phyloP scores from a whole-genome alignment of 2,888 invertebrate genomes.

The Temnothorax unifasciatus region DNA sequence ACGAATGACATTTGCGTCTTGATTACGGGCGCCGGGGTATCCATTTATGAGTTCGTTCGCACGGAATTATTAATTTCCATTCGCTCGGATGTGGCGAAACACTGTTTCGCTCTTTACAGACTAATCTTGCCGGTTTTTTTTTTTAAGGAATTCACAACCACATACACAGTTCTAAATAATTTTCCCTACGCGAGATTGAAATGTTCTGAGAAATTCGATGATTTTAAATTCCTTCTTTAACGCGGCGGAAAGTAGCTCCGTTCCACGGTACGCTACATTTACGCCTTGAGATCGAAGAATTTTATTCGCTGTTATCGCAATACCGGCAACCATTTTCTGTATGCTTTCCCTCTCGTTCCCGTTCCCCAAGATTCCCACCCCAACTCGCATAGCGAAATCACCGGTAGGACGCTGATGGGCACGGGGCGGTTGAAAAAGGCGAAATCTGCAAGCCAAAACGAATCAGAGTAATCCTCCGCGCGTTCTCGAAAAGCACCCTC shows the following conservation, averaged over 20 bases:
- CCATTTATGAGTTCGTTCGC: conserved; percentile 57
- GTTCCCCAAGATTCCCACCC: conserved; percentile 44
- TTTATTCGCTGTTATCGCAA: conserved; percentile 54
- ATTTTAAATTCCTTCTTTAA: conserved; percentile 11
- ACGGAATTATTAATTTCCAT: conserved; percentile 58
- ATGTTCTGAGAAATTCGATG: conserved; percentile 17
- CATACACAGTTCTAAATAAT: background rate
- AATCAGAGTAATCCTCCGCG: conserved; percentile 85
- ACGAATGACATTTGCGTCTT: conserved; percentile 74
- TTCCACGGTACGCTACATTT: background rate
- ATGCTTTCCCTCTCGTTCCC: conserved; percentile 32
- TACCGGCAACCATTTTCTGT: conserved; percentile 40
- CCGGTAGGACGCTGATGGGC: conserved; percentile 57
- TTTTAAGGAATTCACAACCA: background rate
- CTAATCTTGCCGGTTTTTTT: background rate
- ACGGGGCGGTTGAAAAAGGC: conserved; percentile 73
- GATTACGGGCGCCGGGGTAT: conserved; percentile 55
- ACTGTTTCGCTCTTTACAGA: background rate
- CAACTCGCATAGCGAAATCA: conserved; percentile 51
- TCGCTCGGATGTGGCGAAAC: background rate
- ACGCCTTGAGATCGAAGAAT: conserved; percentile 41
- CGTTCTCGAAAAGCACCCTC: conserved; percentile 81
- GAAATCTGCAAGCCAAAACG: conserved; percentile 86
- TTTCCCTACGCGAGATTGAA: background rate
- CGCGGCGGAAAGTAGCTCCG: background rate